Base-by-base conservation (phyloP, 2,888 invertebrate species). In the Agrypnus murinus region DNA sequence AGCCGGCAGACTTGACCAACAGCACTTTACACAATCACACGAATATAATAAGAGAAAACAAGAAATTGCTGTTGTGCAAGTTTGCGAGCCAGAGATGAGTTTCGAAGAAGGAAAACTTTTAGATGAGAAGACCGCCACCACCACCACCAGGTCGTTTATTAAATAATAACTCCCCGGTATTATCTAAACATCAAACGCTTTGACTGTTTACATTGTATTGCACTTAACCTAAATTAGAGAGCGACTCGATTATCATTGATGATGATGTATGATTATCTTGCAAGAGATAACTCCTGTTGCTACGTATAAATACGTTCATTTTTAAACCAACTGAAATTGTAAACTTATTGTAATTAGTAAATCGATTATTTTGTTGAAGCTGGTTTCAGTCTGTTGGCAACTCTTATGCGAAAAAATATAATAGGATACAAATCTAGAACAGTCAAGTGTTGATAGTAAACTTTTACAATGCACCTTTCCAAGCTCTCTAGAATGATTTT, bases 21-120 rank as follows among this genome's bases (percentile, higher is more conserved):
- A 76, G 77, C 76, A 78, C 75, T 78, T 79, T 79, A 78, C 75
- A 77, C 76, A 79, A 80, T 77, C 78, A 75, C 74, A 75, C 76
- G 77, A 79, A 80, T 78, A 80, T 80, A 79, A 81, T 79, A 81
- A 80, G 78, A 79, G 80, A 78, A 79, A 77, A 74, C 75, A 76
- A 76, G 74, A 76, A 73, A 76, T 76, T 73, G 72, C 73, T 64
- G 64, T 69, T n/a, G n/a, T n/a, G 25, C 25, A 25, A 25, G 25
- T 25, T 70, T 71, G 74, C 69, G 32, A 53, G 59, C 69, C 65
- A 32, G 57, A 71, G 75, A 76, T 76, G 75, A 76, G 74, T 76
- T 76, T 65, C 64, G 17, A 67, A 67, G 67, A n/a, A n/a, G n/a
- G n/a, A 71, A 72, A 72, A 68, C 62, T 72, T 70, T 68, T 25